A percentile compares a stretch with the other conserved stretches of the same genome.
Evolutionary conservation across 2,888 invertebrate genomes (phyloP).

Genomic region (Dugesia japonica): DNA sequence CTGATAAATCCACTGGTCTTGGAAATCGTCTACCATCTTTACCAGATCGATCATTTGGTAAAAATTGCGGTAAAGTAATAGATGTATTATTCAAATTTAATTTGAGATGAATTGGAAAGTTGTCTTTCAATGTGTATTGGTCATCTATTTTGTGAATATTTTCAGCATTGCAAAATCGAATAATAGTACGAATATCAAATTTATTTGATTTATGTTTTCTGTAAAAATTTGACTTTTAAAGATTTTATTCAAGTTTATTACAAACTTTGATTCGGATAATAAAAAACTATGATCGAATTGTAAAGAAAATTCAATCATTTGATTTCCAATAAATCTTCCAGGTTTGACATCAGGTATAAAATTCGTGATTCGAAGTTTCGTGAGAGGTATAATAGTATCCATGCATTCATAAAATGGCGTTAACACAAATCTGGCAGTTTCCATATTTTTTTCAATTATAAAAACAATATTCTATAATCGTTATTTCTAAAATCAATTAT

Average conservation of each 20-base stretch:
- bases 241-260: too few species aligned
- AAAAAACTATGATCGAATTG: constrained; percentile 3
- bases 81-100: background rate
- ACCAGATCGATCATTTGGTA: background rate
- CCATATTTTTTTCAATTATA: background rate
- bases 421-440: constrained; percentile 3
- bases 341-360: background rate
- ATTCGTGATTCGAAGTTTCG: background rate
- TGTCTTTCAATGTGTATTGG: background rate
- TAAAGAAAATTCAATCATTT: background rate
- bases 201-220: constrained; percentile 14
- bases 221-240: background rate
- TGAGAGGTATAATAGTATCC: background rate
- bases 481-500: constrained; percentile 6
- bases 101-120: background rate
- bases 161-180: background rate
- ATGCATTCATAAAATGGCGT: constrained; percentile 15
- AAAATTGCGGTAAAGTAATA: background rate
- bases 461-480: background rate
- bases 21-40: constrained; percentile 5
- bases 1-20: background rate
- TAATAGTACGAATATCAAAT: constrained; percentile 5
- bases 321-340: background rate
- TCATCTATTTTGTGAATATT: background rate
- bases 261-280: background rate